Percentiles rank a stretch among this genome's conserved stretches.
These are phyloP conservation scores for Andrena fulva DNA, from an alignment of 2,888 invertebrate species.

Conservation along the genomic window DNA sequence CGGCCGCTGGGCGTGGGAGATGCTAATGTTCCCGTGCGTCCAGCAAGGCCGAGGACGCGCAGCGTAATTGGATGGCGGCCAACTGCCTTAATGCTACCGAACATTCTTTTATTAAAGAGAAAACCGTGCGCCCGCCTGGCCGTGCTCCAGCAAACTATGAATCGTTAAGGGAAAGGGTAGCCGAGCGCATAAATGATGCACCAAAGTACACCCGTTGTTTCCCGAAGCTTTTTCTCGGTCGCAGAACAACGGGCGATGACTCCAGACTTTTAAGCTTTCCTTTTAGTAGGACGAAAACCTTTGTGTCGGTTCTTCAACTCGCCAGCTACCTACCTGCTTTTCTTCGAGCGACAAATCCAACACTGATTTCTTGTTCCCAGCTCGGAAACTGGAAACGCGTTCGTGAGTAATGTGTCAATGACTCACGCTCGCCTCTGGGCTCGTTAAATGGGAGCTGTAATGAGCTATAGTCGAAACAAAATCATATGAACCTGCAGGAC, in stretches of 20 bases:
- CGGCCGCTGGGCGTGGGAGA: conserved; percentile 22
- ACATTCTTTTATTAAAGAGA: conserved; percentile 55
- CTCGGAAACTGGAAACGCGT: no score
- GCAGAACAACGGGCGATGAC: conserved; percentile 42
- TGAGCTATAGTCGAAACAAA: no score
- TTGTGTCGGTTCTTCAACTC: conserved; percentile 24
- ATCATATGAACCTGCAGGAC: no score
- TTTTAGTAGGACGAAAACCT: conserved; percentile 42
- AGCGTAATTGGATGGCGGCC: conserved; percentile 53
- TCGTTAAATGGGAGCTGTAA: no score
- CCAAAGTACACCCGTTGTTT: conserved; percentile 13
- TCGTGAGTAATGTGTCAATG: no score
- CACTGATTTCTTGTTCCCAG: background rate
- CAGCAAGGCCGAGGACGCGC: conserved; percentile 50
- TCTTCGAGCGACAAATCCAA: background rate
- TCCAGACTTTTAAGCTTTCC: conserved; percentile 52
- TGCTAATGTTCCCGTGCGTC: conserved; percentile 35
- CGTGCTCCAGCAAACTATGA: conserved; percentile 56
- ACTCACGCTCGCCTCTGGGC: no score
- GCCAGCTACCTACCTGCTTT: background rate
- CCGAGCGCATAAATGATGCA: conserved; percentile 49
- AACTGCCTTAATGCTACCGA: conserved; percentile 42
- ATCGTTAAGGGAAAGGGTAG: conserved; percentile 36
- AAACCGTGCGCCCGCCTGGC: conserved; percentile 46
- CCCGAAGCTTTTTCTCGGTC: background rate